These are phyloP conservation scores for Monopis laevigella DNA, from an alignment of 2,888 invertebrate species.

Conservation along the genomic window DNA sequence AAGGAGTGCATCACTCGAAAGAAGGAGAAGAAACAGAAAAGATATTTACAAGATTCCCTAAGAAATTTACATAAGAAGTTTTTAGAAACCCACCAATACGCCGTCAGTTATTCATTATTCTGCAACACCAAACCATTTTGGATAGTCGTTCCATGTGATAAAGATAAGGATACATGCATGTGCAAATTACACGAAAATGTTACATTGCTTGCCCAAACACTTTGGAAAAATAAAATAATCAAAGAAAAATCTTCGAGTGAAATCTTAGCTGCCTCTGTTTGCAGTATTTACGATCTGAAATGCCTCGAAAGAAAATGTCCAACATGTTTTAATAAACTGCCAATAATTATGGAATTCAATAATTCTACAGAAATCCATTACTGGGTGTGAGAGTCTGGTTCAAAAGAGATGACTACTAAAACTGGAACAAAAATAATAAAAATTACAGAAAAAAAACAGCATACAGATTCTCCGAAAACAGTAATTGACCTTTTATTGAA, in stretches of 20 bases:
- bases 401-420: no score
- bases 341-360: slow-evolving; percentile 21
- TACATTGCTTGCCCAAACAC: slow-evolving; percentile 19
- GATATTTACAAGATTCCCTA: slow-evolving; percentile 23
- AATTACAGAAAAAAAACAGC: no score
- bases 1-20: slow-evolving; percentile 24
- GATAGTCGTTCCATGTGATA: slow-evolving; percentile 22
- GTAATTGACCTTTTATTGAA: no score
- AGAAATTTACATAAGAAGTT: slow-evolving; percentile 24
- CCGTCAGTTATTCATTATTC: slow-evolving; percentile 19
- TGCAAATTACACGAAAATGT: slow-evolving; percentile 21
- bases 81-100: slow-evolving; percentile 15
- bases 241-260: slow-evolving; percentile 18
- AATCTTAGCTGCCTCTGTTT: slow-evolving; percentile 20
- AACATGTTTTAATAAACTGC: slow-evolving; percentile 19
- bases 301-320: slow-evolving; percentile 21
- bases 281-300: slow-evolving; percentile 19
- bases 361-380: slow-evolving; percentile 20
- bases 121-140: slow-evolving; percentile 24
- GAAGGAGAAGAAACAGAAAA: slow-evolving; percentile 23
- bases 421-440: no score
- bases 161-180: slow-evolving; percentile 23
- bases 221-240: slow-evolving; percentile 19
- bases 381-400: slow-evolving; percentile 18
- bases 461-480: no score